Base-by-base conservation (phyloP, 2,797 vertebrate genomes). In the Characodon lateralis region DNA sequence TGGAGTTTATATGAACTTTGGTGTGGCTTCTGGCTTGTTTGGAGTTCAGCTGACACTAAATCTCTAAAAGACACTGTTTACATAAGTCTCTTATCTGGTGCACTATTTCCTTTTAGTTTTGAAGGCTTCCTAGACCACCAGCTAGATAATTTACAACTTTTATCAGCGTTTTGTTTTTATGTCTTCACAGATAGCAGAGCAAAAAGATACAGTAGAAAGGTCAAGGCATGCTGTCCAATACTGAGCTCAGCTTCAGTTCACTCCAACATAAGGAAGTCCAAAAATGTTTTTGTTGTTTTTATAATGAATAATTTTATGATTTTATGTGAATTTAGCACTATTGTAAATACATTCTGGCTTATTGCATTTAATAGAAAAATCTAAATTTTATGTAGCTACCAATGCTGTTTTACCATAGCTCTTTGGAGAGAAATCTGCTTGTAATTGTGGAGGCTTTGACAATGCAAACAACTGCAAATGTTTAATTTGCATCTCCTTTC, bases 401-500 rank as follows among this genome's bases (percentile, higher is more conserved):
- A n/a, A 58, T 39, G 31, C n/a, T 26, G 66, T 48, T 78, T 46
- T 24, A 22, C 46, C 2, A 13, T 75, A 41, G 79, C 78, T 83
- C 31, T 69, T 41, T 53, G 56, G 69, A 81, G 74, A 28, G 22
- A 77, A 78, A 87, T 88, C 76, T 78, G 83, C 85, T 80, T 78
- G 79, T 75, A 88, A 83, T 88, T 88, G 83, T 81, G 80, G 78
- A 79, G 51, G 73, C 85, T 84, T 71, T 85, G 74, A 84, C 77
- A 83, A 92, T 94, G 92, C 92, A 95, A 95, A 94, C 77, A 61
- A 81, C 80, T 89, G 89, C 89, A 92, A 93, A 94, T 85, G 81
- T 79, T 92, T 82, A 80, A 95, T 96, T 95, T 96, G 94, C 95
- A 95, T 95, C 53, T 83, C 72, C 63, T 86, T 82, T 82, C 69